phyloP scores from a whole-genome alignment of 2,888 invertebrate species.

The Cephus rjabovi region DNA sequence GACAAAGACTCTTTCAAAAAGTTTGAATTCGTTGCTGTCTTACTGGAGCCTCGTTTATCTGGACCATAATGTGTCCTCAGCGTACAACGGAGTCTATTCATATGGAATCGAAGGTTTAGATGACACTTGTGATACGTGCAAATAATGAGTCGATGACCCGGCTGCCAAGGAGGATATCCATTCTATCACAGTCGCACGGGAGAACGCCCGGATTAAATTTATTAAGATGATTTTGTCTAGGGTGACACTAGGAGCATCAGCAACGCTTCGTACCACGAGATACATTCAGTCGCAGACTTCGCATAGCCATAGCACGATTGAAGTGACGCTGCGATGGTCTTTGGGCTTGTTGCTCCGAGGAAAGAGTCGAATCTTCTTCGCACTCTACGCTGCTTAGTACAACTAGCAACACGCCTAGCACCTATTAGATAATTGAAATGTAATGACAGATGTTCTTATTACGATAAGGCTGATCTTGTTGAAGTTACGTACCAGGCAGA shows the following conservation, averaged over 20 bases:
- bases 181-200: slow-evolving; percentile 35
- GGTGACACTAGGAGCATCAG: slow-evolving; percentile 40
- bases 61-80: background rate
- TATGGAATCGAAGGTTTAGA: background rate
- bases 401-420: slow-evolving; percentile 84
- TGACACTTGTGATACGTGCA: background rate
- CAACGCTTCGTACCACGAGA: slow-evolving; percentile 61
- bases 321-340: slow-evolving; percentile 80
- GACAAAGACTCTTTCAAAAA: background rate
- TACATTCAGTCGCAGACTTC: slow-evolving; percentile 74
- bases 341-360: slow-evolving; percentile 58
- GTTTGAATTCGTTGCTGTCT: background rate
- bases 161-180: background rate
- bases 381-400: slow-evolving; percentile 77
- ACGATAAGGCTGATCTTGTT: background rate
- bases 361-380: slow-evolving; percentile 56
- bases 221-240: slow-evolving; percentile 12
- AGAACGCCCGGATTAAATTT: slow-evolving; percentile 15
- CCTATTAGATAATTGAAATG: slow-evolving; percentile 67
- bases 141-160: background rate
- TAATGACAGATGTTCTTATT: slow-evolving; percentile 7
- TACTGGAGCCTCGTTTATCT: background rate
- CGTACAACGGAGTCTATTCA: background rate
- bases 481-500: slow-evolving; percentile 77
- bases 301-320: slow-evolving; percentile 91